Evolutionary conservation across 2,888 invertebrate species (phyloP), one percentile per base, ranked within the genome.

Genomic region (Cataglyphis cursor): DNA sequence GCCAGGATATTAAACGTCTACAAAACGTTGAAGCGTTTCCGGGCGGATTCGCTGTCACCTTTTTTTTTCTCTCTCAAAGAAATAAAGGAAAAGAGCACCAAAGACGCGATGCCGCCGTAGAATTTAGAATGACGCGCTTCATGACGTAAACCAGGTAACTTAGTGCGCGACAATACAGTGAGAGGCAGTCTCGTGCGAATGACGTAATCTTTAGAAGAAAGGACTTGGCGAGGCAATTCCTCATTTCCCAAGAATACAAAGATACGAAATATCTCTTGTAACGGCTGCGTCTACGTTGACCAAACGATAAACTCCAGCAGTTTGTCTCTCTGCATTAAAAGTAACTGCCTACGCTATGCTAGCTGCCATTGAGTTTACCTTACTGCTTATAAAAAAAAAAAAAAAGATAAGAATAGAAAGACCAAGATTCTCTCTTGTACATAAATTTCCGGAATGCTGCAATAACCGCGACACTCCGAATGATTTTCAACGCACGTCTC

Each of bases 1-100:
- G 80, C 84, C 90, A 81, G 90, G 90, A 89, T 90, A 90, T 90
- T 90, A 90, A 90, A 90, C 82, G 90, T 90, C 89, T 83, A 81
- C 72, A 81, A 51, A 51, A 76, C 87, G 76, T 65, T 81, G 76
- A 81, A 70, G 65, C 75, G 83, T 84, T 85, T 84, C 82, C 87
- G 72, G 82, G 66, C 62, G 82, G 70, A 85, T 66, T 86, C 70
- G 82, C 76, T 62, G 76, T 87, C 74, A 83, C 61, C 35, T 61
- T 83, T 83, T 64, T 41, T 70, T 80, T 70, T 28, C 21, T 8
- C 35, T 18, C 28, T n/a, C 24, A 28, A 74, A 61, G 54, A 66
- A 61, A 59, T 68, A 72, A 59, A 28, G 31, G 21, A 35, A 66
- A 72, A 57, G 54, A 31, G 44, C 38, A 59, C 72, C 24, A 44